Evolutionary conservation across 2,113 vertebrate genomes (phyloP).

Genomic region (Pluvianellus socialis): DNA sequence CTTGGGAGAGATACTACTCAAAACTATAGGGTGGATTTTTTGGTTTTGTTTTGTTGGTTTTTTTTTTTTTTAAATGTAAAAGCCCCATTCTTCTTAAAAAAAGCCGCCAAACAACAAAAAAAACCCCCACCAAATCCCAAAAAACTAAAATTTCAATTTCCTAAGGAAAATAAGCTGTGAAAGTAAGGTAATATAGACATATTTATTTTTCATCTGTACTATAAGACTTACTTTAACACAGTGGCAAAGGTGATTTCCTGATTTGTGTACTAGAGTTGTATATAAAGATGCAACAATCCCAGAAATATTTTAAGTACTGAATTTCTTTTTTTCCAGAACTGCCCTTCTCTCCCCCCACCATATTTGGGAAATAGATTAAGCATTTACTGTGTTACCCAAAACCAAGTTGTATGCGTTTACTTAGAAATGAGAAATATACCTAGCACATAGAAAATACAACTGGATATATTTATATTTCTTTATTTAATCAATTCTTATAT

Average conservation of each 20-base stretch:
- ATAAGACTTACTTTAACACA: background rate
- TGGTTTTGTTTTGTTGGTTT: too few relatives aligned
- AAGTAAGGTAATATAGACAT: background rate
- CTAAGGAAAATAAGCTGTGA: background rate
- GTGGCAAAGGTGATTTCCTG: background rate
- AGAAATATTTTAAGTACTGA: background rate
- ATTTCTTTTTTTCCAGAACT: background rate
- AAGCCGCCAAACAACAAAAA: background rate
- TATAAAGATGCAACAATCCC: background rate
- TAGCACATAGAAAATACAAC: background rate
- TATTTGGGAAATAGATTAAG: background rate
- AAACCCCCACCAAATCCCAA: background rate
- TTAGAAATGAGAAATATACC: background rate
- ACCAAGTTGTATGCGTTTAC: background rate
- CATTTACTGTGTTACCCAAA: background rate
- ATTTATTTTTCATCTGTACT: background rate
- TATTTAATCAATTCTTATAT: background rate
- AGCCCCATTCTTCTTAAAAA: background rate
- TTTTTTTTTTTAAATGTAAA: background rate
- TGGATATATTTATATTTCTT: background rate
- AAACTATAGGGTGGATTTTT: background rate
- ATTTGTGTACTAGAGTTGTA: background rate
- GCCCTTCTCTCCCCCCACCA: too few relatives aligned
- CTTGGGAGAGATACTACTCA: background rate
- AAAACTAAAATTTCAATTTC: background rate